Percentiles rank a stretch among this genome's conserved stretches.
phyloP scores from a whole-genome alignment of 2,113 vertebrate genomes.

The Tupaia tana region DNA sequence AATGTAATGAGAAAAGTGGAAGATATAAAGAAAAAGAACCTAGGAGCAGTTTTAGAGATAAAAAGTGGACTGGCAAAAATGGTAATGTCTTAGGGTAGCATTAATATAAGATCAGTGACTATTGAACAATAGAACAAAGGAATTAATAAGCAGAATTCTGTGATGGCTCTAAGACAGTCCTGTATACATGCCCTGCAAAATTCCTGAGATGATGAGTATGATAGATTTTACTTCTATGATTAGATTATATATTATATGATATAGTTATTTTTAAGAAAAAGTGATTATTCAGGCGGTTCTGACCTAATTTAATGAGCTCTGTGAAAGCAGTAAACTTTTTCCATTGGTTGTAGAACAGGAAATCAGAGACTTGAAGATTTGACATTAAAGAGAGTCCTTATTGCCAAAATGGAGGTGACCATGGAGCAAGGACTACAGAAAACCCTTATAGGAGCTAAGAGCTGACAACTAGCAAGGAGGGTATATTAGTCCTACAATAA shows the following conservation, averaged over 20 bases:
- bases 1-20: neutral
- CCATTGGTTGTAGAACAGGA: neutral
- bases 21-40: neutral
- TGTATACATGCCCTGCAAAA: too few species aligned
- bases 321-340: neutral
- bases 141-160: neutral
- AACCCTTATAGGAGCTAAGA: neutral
- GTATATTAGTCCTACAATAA: neutral
- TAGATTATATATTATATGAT: neutral
- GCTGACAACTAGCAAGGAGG: neutral
- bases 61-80: neutral
- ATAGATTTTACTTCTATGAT: neutral
- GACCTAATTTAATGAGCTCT: neutral
- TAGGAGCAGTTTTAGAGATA: conserved; percentile 23
- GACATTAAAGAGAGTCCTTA: neutral
- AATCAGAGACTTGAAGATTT: neutral
- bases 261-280: neutral
- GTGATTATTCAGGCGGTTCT: neutral
- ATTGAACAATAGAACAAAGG: neutral
- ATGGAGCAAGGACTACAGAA: neutral
- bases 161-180: neutral
- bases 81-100: neutral
- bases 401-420: neutral
- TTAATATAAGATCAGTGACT: neutral
- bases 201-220: neutral